Conservation (phyloP, 1,140 invertebrate genomes). For the Bombus balteatus region DNA sequence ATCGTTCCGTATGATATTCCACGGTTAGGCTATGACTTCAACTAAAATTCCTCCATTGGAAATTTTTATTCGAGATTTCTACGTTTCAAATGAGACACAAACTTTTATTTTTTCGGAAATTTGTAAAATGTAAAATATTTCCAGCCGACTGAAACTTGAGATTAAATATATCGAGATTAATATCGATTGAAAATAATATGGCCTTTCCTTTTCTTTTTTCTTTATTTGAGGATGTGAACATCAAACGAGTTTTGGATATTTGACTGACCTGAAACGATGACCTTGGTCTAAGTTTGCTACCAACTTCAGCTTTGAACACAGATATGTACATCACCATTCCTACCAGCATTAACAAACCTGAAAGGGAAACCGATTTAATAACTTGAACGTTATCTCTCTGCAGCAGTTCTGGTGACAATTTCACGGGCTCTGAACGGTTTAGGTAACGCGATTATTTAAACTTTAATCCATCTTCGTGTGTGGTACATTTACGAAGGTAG, state of each 20-base stretch:
- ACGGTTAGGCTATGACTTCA: not conserved
- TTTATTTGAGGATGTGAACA: not conserved
- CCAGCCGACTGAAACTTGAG: not conserved
- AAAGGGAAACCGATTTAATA: conserved; percentile 70
- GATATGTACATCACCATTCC: conserved; percentile 96
- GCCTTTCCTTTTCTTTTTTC: not conserved
- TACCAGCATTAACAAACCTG: conserved; percentile 93
- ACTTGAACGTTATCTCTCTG: conserved; percentile 13
- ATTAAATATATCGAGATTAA: not conserved
- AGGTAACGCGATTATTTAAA: conserved; percentile 35
- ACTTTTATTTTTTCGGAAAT: not conserved
- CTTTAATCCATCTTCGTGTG: conserved; percentile 8
- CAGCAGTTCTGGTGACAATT: conserved; percentile 25
- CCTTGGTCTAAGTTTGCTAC: conserved; percentile 90
- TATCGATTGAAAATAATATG: not conserved
- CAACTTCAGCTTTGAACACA: conserved; percentile 94
- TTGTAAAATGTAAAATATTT: not conserved
- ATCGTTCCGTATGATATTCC: not conserved
- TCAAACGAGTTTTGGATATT: not conserved
- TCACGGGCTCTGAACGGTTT: conserved; percentile 12
- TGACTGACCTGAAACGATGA: conserved; percentile 83
- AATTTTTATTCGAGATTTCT: not conserved
- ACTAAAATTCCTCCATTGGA: not conserved
- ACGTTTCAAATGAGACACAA: not conserved
- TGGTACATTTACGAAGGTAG: not conserved